Base-by-base conservation (phyloP, 2,888 invertebrate species). In the Lottia scabra region DNA sequence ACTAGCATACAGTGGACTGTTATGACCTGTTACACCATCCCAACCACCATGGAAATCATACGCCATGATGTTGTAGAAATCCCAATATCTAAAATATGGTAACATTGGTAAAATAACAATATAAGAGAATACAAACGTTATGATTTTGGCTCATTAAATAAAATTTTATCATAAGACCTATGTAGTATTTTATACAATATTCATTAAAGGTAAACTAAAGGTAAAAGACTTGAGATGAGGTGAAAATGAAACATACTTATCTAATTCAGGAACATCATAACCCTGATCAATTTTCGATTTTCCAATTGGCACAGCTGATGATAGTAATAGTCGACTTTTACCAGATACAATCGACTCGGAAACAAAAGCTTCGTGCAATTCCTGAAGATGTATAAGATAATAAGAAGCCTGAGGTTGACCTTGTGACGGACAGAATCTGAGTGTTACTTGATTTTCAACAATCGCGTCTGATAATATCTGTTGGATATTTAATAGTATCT, bases 41-140 rank as follows among this genome's bases (percentile, higher is more conserved):
- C 70, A 70, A 26, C 70, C 70, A 19, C 70, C 70, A 38, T 70
- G 70, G 19, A 70, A 64, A 16, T 70, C 70, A 44, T 70, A 70
- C n/a, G 64, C 46, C 70, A 70, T 70, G 23, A 70, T 16, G 65
- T 46, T 70, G 70, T 64, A 45, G 38, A 70, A 70, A 63, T 70
- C 70, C 10, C 65, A 19, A n/a, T 46, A 70, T 15, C 70, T 70
- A 48, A 15, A 46, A 69, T 5, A 38, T 10, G 10, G 38, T 10
- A 38, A 38, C 10, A 38, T 38, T 30, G 5, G 2, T 30, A 30
- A 5, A 30, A 30, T 30, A n/a, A n/a, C n/a, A n/a, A n/a, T n/a
- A n/a, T n/a, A n/a, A n/a, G n/a, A n/a, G n/a, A n/a, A n/a, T n/a
- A 30, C 30, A 30, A 30, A 30, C 30, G 2, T 4, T 30, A 30